Conservation (phyloP, 2,113 vertebrate species). For the Origma solitaria region DNA sequence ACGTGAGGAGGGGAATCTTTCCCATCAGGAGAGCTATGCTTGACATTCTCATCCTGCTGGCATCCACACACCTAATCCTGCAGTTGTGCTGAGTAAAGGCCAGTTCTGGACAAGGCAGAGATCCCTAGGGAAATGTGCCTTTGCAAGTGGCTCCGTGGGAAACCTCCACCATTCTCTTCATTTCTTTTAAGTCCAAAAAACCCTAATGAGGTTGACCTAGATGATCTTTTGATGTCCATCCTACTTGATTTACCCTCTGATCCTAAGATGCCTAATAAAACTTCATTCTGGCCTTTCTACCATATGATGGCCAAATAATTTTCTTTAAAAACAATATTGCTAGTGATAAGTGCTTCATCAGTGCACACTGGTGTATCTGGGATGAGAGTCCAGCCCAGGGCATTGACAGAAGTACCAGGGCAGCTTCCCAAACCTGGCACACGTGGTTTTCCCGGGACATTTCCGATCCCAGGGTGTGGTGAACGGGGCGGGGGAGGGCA, state of each 20-base stretch:
- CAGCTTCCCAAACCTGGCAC: not conserved
- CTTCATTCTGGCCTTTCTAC: not conserved
- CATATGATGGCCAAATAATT: not conserved
- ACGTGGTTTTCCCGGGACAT: not conserved
- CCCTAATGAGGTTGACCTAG: not conserved
- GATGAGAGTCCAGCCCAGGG: not conserved
- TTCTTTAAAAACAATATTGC: not conserved
- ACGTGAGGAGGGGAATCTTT: not conserved
- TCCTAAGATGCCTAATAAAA: not conserved
- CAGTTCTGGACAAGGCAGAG: not conserved
- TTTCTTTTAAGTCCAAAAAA: not conserved
- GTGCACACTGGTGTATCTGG: not conserved
- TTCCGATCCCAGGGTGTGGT: not conserved
- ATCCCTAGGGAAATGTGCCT: not conserved
- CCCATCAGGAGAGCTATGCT: rapidly evolving
- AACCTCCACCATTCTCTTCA: not conserved
- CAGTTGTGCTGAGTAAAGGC: constrained; percentile 6
- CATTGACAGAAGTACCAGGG: not conserved
- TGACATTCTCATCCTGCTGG: not conserved
- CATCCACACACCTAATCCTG: constrained; percentile 12
- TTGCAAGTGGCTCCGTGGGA: not conserved
- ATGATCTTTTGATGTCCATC: not conserved
- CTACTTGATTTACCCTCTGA: not conserved
- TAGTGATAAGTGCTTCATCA: not conserved
- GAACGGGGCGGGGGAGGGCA: not conserved